phyloP scores from a whole-genome alignment of 1,140 invertebrate genomes.

The Calliphora vicina region DNA sequence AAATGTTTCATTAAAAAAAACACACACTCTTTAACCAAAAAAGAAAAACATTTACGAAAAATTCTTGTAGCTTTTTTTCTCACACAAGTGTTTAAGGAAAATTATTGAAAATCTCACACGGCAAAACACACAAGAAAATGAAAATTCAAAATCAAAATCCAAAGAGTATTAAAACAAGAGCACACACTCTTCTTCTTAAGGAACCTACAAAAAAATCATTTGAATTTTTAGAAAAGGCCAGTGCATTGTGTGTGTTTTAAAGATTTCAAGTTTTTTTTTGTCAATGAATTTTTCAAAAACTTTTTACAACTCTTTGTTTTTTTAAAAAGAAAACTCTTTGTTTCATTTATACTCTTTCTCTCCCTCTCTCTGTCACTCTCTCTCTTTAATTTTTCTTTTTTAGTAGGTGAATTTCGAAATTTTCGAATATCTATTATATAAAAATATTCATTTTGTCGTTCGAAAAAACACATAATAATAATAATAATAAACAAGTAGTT shows the following conservation, averaged over 20 bases:
- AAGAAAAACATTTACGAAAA: constrained; percentile 23
- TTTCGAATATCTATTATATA: constrained; percentile 6
- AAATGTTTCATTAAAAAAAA: constrained; percentile 25
- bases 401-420: background rate
- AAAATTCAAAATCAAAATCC: background rate
- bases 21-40: background rate
- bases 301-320: background rate
- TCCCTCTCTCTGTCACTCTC: background rate
- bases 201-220: background rate
- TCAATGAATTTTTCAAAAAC: constrained; percentile 6
- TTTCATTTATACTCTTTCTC: background rate
- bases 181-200: background rate
- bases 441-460: background rate
- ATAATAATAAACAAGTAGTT: constrained; percentile 7
- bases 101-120: background rate
- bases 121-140: background rate
- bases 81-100: background rate
- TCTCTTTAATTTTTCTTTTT: background rate
- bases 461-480: background rate
- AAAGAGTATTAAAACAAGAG: background rate
- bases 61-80: background rate
- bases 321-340: background rate
- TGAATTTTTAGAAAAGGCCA: background rate
- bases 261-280: background rate
- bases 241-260: background rate